Evolutionary conservation across 2,888 invertebrate species (phyloP).

Genomic region (Lissonota sp.): DNA sequence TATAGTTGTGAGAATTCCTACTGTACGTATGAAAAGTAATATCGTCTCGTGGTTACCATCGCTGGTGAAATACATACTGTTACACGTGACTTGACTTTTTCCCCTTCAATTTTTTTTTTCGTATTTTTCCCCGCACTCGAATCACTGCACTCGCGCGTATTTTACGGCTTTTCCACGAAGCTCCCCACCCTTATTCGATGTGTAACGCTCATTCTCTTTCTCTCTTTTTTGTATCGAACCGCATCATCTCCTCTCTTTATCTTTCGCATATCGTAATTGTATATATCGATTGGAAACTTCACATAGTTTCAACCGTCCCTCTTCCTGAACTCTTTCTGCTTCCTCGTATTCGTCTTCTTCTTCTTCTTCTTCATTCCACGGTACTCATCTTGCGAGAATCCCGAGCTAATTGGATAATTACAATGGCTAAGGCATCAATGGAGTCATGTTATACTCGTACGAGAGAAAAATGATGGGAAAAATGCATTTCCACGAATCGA

Average conservation of each 20-base stretch:
- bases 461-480: slow-evolving; percentile 20
- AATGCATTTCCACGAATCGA: slow-evolving; percentile 52
- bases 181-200: slow-evolving; percentile 41
- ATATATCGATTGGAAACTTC: slow-evolving; percentile 64
- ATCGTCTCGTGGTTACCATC: slow-evolving; percentile 30
- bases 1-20: no score
- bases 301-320: slow-evolving; percentile 53
- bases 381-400: slow-evolving; percentile 31
- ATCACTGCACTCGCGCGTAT: slow-evolving; percentile 55
- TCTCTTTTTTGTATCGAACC: slow-evolving; percentile 1
- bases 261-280: slow-evolving; percentile 37
- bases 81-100: slow-evolving; percentile 49
- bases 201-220: slow-evolving; percentile 20
- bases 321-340: slow-evolving; percentile 8
- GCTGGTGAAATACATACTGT: slow-evolving; percentile 25
- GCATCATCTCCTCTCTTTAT: slow-evolving; percentile 20
- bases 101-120: slow-evolving; percentile 21
- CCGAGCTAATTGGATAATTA: slow-evolving; percentile 60
- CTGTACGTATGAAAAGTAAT: slow-evolving; percentile 2
- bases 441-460: slow-evolving; percentile 40
- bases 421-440: slow-evolving; percentile 25
- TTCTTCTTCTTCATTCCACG: background rate
- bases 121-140: slow-evolving; percentile 37
- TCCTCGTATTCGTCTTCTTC: background rate
- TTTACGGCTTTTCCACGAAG: slow-evolving; percentile 64